phyloP scores from a whole-genome alignment of 1,140 invertebrate genomes.

The Magallana ariakensis region DNA sequence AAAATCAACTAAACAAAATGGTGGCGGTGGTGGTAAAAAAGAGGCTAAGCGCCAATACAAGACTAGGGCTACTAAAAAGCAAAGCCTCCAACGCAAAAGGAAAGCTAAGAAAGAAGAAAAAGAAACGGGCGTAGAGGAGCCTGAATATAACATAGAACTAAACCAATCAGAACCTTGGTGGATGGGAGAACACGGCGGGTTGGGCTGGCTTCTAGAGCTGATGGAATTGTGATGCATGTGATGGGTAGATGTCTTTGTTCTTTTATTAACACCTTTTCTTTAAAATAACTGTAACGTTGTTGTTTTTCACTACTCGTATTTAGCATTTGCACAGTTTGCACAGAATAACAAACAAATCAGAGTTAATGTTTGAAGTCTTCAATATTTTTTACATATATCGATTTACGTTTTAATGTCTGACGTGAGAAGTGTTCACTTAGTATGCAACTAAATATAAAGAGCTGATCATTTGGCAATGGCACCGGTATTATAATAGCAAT shows the following conservation, averaged over 20 bases:
- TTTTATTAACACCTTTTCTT: not conserved
- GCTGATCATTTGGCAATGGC: too few relatives aligned
- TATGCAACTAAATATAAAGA: too few relatives aligned
- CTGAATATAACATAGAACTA: not conserved
- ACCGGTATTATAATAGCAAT: too few relatives aligned
- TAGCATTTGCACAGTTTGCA: too few relatives aligned
- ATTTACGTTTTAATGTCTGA: too few relatives aligned
- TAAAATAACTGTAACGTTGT: not conserved
- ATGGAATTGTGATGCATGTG: conserved; percentile 4
- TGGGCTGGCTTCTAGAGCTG: conserved; percentile 17
- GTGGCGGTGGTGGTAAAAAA: not conserved
- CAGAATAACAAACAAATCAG: too few relatives aligned
- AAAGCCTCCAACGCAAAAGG: not conserved
- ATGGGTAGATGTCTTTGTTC: not conserved
- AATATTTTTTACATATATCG: too few relatives aligned
- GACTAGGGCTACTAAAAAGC: not conserved
- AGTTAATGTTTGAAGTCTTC: too few relatives aligned
- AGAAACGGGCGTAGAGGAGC: not conserved
- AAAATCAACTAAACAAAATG: not conserved
- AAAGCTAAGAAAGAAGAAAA: not conserved
- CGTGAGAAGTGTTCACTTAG: too few relatives aligned
- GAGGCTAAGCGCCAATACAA: not conserved
- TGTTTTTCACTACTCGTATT: too few relatives aligned
- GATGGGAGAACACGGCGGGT: not conserved
- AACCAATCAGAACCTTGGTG: not conserved